Evolutionary conservation across 2,888 invertebrate species (phyloP).

Genomic region (Leptopilina syphax): DNA sequence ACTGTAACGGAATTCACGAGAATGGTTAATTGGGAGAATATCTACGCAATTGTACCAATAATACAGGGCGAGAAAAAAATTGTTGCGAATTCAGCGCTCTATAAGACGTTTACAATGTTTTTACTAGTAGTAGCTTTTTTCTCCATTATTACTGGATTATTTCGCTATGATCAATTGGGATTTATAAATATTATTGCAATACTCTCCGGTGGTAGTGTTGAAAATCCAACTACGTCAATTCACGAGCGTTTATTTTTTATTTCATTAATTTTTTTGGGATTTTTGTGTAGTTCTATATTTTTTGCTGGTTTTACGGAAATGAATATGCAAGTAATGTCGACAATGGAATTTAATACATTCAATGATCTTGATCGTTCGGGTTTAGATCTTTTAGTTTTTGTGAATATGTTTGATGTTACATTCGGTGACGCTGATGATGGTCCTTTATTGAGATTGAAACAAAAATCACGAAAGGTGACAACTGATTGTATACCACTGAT

Average conservation of each 20-base stretch:
- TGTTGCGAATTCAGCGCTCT: not conserved
- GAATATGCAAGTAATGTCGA: not conserved
- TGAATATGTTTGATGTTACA: slow-evolving; percentile 23
- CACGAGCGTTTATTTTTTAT: not conserved
- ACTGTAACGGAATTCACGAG: not conserved
- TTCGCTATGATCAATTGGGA: not conserved
- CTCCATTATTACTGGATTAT: not conserved
- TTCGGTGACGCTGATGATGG: not conserved
- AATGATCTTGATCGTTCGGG: slow-evolving; percentile 39
- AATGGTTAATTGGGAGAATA: not conserved
- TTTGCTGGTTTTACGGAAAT: slow-evolving; percentile 37
- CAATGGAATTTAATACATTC: not conserved
- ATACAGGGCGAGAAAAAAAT: not conserved
- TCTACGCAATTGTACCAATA: not conserved
- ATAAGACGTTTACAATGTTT: not conserved
- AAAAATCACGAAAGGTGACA: not conserved
- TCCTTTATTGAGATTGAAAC: not conserved
- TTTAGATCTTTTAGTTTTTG: slow-evolving; percentile 30
- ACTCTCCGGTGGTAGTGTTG: not conserved
- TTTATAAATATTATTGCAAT: not conserved
- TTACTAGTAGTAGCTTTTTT: not conserved
- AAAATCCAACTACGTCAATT: not conserved
- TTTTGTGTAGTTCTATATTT: slow-evolving; percentile 4
- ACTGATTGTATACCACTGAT: not conserved
- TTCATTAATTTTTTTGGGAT: not conserved